These are phyloP conservation scores for Urocitellus parryii DNA, from an alignment of 2,113 vertebrate genomes.

Conservation along the genomic window DNA sequence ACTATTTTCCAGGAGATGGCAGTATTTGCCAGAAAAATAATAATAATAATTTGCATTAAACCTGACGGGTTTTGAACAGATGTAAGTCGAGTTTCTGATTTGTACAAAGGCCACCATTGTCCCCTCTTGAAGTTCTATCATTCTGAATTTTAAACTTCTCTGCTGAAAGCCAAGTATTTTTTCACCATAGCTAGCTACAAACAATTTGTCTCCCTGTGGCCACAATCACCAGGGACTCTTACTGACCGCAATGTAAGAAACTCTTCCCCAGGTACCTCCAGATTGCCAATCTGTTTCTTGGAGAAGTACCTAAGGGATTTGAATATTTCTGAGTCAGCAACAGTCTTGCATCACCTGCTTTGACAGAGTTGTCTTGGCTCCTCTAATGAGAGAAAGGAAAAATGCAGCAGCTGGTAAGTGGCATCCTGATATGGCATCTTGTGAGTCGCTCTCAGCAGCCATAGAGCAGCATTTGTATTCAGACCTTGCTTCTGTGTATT, in stretches of 20 bases:
- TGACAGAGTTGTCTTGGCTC: constrained; percentile 40
- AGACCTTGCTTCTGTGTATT: background rate
- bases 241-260: background rate
- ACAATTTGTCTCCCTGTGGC: constrained; percentile 15
- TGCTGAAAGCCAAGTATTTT: constrained; percentile 40
- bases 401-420: background rate
- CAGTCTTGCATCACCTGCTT: constrained; percentile 64
- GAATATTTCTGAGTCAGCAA: constrained; percentile 54
- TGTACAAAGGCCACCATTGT: background rate
- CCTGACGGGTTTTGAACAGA: background rate
- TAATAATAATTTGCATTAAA: background rate
- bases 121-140: background rate
- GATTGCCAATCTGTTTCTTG: background rate
- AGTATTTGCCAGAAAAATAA: background rate
- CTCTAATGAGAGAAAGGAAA: background rate
- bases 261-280: constrained; percentile 21
- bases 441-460: background rate
- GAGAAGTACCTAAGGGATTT: background rate
- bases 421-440: background rate
- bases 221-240: background rate
- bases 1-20: background rate
- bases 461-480: background rate
- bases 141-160: constrained; percentile 31
- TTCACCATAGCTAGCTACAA: constrained; percentile 27
- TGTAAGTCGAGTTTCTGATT: background rate